Base-by-base conservation (phyloP, 2,113 vertebrate genomes). In the Dromaius novaehollandiae region DNA sequence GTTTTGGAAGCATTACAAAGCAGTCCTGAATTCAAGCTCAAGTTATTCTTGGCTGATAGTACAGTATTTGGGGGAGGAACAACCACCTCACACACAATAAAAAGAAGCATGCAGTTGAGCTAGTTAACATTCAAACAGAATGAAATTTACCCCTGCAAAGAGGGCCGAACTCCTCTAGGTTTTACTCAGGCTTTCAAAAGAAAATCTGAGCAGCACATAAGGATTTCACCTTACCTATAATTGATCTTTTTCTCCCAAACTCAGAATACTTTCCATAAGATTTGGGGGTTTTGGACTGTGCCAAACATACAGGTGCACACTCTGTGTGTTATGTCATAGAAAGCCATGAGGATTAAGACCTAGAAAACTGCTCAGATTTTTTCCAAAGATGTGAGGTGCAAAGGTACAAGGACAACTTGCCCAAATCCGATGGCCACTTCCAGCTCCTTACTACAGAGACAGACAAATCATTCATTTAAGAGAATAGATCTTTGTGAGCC, bases 1-100 rank as follows among this genome's bases (percentile, higher is more conserved):
- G 40, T 91, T 96, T 91, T 93, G 66, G 91, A 89, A 95, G 80
- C 68, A 83, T 66, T 92, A 86, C 83, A 86, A 70, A 84, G 74
- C 77, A 84, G 77, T 32, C 18, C 40, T 71, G 56, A 63, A 78
- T 91, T 87, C 85, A 94, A 46, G 5, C 46, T 71, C 20, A 40
- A 92, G 82, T 91, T 95, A 89, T 88, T 89, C 63, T 96, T 95
- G 87, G 87, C 82, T 60, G 55, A 66, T 3, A 56, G 36, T 36
- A 44, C 13, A 51, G 19, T 21, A 56, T 60, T 79, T 30, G 22
- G 9, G 30, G 24, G 48, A 25, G 4, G 9, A 38, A 38, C 38
- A 38, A 38, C 38, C 38, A 38, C 36, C 5, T 9, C 44, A 81
- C 48, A 56, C 40, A 61, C 50, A 88, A 93, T 63, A 88, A 77